Percentiles rank a stretch among this genome's conserved stretches.
Evolutionary conservation across 2,888 invertebrate genomes (phyloP).

Genomic region (Noctua janthina): DNA sequence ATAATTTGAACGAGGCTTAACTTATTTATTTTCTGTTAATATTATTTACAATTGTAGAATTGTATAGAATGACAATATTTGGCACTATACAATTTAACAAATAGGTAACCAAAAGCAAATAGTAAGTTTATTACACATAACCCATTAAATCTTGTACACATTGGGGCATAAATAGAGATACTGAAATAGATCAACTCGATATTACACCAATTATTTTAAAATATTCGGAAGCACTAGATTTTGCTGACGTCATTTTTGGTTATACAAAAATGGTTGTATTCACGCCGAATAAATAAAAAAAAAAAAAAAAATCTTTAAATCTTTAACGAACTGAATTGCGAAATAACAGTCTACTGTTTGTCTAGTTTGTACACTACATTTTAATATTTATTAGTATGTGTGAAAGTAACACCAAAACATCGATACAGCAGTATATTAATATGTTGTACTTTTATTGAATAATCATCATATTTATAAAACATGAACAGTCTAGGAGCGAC

Average conservation of each 20-base stretch:
- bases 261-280: conserved; percentile 47
- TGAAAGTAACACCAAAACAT: conserved; percentile 40
- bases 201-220: conserved; percentile 31
- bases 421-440: conserved; percentile 13
- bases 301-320: background rate
- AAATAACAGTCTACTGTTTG: conserved; percentile 22
- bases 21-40: conserved; percentile 15
- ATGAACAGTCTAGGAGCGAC: conserved; percentile 41
- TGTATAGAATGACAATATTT: conserved; percentile 67
- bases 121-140: background rate
- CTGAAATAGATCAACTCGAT: conserved; percentile 23
- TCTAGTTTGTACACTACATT: conserved; percentile 25
- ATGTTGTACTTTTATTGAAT: conserved; percentile 20
- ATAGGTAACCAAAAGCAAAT: conserved; percentile 23
- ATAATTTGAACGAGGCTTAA: conserved; percentile 23
- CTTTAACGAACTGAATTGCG: conserved; percentile 17
- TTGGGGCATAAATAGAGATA: conserved; percentile 7
- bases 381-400: background rate
- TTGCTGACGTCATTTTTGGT: conserved; percentile 50
- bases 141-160: conserved; percentile 23
- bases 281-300: conserved; percentile 15
- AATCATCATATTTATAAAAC: conserved; percentile 44
- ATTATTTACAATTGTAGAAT: conserved; percentile 57
- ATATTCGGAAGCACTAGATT: conserved; percentile 70
- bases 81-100: conserved; percentile 75